These are phyloP conservation scores for Pseudotriccus pelzelni DNA, from an alignment of 2,797 vertebrate genomes.

Conservation along the genomic window DNA sequence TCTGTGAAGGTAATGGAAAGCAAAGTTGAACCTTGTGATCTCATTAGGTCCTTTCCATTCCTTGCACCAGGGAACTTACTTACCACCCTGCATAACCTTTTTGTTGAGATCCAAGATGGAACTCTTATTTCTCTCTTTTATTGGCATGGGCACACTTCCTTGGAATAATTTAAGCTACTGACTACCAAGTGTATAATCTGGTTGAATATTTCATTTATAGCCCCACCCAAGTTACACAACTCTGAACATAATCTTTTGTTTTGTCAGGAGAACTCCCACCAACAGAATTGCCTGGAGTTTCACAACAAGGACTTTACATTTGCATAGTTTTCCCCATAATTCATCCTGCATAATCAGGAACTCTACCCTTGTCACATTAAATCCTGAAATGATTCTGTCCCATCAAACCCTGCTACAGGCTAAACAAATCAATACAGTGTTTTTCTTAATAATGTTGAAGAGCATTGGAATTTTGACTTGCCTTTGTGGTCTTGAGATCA, in stretches of 20 bases:
- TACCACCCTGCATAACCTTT: not conserved
- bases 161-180: not conserved
- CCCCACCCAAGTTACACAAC: conserved; percentile 48
- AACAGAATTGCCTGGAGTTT: conserved; percentile 20
- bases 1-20: not conserved
- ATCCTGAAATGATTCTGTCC: not conserved
- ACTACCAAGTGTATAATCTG: not conserved
- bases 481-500: not conserved
- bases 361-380: not conserved
- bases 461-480: not conserved
- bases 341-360: not conserved
- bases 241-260: not conserved
- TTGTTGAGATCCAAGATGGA: not conserved
- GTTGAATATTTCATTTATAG: not conserved
- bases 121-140: not conserved
- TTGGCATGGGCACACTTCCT: not conserved
- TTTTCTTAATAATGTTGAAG: not conserved
- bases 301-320: not conserved
- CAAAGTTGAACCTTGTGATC: not conserved
- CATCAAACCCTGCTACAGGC: not conserved
- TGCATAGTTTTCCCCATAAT: not conserved
- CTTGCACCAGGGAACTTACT: not conserved
- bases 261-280: conserved; percentile 18
- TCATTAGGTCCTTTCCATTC: not conserved
- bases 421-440: not conserved